A percentile compares a stretch with the other conserved stretches of the same genome.
phyloP scores from a whole-genome alignment of 2,113 vertebrate genomes.

The Maccullochella peelii region DNA sequence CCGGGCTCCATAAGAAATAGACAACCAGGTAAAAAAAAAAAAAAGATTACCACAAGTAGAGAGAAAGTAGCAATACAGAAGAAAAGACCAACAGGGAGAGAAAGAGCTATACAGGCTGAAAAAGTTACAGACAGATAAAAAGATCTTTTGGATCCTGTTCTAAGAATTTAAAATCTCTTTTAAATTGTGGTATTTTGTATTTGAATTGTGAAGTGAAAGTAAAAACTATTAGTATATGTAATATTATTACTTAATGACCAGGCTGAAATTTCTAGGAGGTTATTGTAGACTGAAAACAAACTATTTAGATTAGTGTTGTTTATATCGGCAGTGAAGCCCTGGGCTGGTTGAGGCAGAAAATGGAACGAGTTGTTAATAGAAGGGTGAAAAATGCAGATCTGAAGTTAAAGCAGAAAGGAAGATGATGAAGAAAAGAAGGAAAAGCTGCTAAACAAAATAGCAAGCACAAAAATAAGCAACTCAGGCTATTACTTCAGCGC shows the following conservation, averaged over 20 bases:
- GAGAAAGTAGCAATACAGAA: conserved; percentile 32
- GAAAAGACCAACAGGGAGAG: conserved; percentile 35
- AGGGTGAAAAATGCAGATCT: conserved; percentile 37
- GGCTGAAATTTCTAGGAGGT: neutral
- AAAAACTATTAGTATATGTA: neutral
- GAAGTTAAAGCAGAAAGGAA: conserved; percentile 44
- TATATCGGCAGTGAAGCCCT: conserved; percentile 26
- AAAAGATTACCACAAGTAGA: conserved; percentile 7
- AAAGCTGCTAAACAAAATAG: conserved; percentile 40
- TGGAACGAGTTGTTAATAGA: conserved; percentile 30
- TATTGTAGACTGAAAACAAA: neutral
- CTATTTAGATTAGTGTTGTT: neutral
- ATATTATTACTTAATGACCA: neutral
- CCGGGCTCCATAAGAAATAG: conserved; percentile 11
- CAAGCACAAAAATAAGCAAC: conserved; percentile 60
- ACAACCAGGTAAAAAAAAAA: conserved; percentile 5
- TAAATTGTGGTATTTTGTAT: neutral
- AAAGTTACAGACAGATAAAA: conserved; percentile 16
- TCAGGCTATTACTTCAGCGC: conserved; percentile 43
- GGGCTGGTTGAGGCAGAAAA: conserved; percentile 56
- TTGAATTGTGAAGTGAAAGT: neutral
- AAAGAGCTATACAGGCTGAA: conserved; percentile 34
- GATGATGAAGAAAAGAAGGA: conserved; percentile 39
- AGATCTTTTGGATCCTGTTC: conserved; percentile 3
- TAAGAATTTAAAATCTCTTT: neutral